Percentiles rank a stretch among this genome's conserved stretches.
Evolutionary conservation across 2,113 vertebrate species (phyloP).

Genomic region (Corythornis madagascariensis): DNA sequence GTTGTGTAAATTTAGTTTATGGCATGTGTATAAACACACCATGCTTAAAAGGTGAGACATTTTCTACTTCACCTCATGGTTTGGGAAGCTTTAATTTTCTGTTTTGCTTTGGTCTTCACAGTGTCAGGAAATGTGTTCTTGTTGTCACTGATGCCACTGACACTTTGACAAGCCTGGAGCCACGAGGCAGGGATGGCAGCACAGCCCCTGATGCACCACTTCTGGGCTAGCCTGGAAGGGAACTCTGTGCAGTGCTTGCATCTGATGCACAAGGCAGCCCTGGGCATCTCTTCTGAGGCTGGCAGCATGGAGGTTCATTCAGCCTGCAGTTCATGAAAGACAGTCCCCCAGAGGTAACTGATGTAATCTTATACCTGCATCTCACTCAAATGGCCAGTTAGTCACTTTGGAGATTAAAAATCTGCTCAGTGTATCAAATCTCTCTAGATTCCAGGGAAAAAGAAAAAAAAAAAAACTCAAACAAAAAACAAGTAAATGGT

Average conservation of each 20-base stretch:
- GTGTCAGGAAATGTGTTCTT: neutral
- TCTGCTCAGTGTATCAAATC: neutral
- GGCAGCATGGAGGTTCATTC: neutral
- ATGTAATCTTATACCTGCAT: neutral
- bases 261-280: neutral
- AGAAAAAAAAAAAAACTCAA: too few species aligned
- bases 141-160: neutral
- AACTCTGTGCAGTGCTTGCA: neutral
- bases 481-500: neutral
- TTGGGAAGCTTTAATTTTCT: neutral
- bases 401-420: neutral
- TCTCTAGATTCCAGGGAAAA: neutral
- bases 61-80: neutral
- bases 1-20: neutral
- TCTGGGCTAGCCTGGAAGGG: neutral
- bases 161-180: neutral
- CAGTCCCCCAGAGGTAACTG: neutral
- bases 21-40: neutral
- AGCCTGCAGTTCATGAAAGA: neutral
- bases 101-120: neutral
- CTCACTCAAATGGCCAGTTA: neutral
- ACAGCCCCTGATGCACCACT: neutral
- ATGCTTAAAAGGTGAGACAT: neutral
- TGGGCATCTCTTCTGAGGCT: neutral
- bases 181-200: neutral